phyloP scores from a whole-genome alignment of 2,888 invertebrate genomes.

The Brachypalpus laphriformis region DNA sequence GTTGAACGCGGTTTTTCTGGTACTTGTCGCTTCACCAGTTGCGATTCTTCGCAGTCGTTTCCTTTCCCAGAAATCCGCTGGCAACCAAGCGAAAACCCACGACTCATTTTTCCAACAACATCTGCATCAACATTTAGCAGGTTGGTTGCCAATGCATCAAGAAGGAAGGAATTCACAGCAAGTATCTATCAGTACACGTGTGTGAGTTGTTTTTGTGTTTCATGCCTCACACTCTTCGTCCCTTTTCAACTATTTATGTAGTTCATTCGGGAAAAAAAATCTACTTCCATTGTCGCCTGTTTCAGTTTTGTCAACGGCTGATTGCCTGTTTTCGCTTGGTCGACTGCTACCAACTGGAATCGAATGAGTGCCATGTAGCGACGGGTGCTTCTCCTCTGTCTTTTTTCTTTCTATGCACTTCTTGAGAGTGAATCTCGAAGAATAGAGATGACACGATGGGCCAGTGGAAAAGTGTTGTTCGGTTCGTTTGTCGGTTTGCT shows the following conservation, averaged over 20 bases:
- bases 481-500: slow-evolving; percentile 32
- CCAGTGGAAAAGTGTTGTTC: neutral
- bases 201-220: neutral
- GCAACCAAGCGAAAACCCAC: slow-evolving; percentile 4
- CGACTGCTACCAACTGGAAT: slow-evolving; percentile 70
- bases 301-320: slow-evolving; percentile 50
- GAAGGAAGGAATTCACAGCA: slow-evolving; percentile 35
- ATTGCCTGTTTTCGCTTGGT: slow-evolving; percentile 72
- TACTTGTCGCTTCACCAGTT: slow-evolving; percentile 77
- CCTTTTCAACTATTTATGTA: neutral
- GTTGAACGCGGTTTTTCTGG: slow-evolving; percentile 80
- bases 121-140: slow-evolving; percentile 32
- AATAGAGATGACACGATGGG: slow-evolving; percentile 71
- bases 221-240: neutral
- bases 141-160: slow-evolving; percentile 59
- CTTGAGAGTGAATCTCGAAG: slow-evolving; percentile 64
- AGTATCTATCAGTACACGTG: neutral
- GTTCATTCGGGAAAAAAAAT: neutral
- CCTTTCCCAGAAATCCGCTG: slow-evolving; percentile 30
- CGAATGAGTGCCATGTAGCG: slow-evolving; percentile 46
- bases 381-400: slow-evolving; percentile 2
- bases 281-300: slow-evolving; percentile 10
- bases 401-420: slow-evolving; percentile 63
- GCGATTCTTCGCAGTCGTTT: neutral
- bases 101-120: slow-evolving; percentile 34